Base-by-base conservation (phyloP, 1,140 invertebrate genomes). In the Macrocentrus cingulum region DNA sequence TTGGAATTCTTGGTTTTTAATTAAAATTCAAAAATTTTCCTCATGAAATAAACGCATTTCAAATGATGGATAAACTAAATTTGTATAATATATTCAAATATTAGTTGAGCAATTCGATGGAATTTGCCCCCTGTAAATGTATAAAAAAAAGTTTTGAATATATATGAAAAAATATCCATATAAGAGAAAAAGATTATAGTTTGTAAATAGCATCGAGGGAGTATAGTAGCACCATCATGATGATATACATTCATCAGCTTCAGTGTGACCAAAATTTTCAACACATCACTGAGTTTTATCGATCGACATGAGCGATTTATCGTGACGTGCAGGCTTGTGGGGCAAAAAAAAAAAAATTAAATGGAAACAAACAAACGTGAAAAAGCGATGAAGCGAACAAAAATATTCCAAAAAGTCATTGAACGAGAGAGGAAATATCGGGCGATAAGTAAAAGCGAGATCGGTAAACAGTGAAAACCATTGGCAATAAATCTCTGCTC, bases 401-500 rank as follows among this genome's bases (percentile, higher is more conserved):
- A 48, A 23, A 25, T n/a, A n/a, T n/a, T n/a, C n/a, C 45, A 48
- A 48, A 25, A 23, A 25, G 13, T n/a, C 7, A 23, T 25, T 7
- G 11, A 51, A 2, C 18, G 16, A 16, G 18, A 36, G n/a, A 37
- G 25, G 11, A 36, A n/a, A 20, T 16, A 18, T n/a, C 18, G n/a
- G 25, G n/a, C 9, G 49, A 51, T 51, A 51, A 51, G 49, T 51
- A 51, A 51, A 50, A 51, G 49, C 53, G 25, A 42, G 11, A 11
- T 8, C 41, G 46, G 37, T 51, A 20, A 42, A 50, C 46, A 56
- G 52, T 48, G 48, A 56, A 23, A 29, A 15, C 13, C 36, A 54
- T 46, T 57, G 25, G 56, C 36, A 36, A 62, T 62, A 54, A 62
- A 48, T 58, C 52, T 37, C 23, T 37, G 36, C 41, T 50, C 22